Conservation (phyloP, 1,140 invertebrate genomes). For the Drosophila kurseongensis region DNA sequence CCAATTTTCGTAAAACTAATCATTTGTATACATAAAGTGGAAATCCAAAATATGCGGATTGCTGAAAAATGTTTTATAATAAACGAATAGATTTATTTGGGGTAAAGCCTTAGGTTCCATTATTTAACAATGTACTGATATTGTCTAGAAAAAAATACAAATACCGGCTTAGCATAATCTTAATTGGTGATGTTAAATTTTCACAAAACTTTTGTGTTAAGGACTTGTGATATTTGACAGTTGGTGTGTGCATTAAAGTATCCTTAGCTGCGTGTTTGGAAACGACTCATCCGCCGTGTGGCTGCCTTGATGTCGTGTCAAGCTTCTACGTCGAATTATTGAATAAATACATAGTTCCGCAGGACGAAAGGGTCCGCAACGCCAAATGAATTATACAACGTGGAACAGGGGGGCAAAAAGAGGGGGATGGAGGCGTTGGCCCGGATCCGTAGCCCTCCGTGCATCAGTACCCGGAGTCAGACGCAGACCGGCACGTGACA, state of each 20-base stretch:
- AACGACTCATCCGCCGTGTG: background rate
- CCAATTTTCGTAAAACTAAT: too few species aligned
- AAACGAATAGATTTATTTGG: too few species aligned
- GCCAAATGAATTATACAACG: slow-evolving; percentile 71
- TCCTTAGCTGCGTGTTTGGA: background rate
- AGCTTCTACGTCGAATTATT: slow-evolving; percentile 65
- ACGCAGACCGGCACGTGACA: slow-evolving; percentile 49
- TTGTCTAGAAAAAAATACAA: too few species aligned
- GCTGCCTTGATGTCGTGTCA: slow-evolving; percentile 73
- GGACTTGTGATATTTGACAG: background rate
- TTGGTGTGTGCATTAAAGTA: background rate
- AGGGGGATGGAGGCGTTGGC: slow-evolving; percentile 8
- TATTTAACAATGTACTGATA: too few species aligned
- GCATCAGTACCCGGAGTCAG: slow-evolving; percentile 10
- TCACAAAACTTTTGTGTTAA: background rate
- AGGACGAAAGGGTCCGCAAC: slow-evolving; percentile 57
- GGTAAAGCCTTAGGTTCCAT: too few species aligned
- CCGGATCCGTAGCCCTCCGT: slow-evolving; percentile 12
- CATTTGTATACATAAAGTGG: too few species aligned
- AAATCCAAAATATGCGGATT: too few species aligned
- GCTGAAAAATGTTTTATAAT: too few species aligned
- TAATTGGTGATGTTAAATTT: background rate
- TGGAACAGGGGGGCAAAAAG: background rate
- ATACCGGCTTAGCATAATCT: too few species aligned
- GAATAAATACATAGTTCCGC: slow-evolving; percentile 81